A percentile compares a stretch with the other conserved stretches of the same genome.
Conservation (phyloP, 1,140 invertebrate genomes). For the Sarcophaga peregrina region DNA sequence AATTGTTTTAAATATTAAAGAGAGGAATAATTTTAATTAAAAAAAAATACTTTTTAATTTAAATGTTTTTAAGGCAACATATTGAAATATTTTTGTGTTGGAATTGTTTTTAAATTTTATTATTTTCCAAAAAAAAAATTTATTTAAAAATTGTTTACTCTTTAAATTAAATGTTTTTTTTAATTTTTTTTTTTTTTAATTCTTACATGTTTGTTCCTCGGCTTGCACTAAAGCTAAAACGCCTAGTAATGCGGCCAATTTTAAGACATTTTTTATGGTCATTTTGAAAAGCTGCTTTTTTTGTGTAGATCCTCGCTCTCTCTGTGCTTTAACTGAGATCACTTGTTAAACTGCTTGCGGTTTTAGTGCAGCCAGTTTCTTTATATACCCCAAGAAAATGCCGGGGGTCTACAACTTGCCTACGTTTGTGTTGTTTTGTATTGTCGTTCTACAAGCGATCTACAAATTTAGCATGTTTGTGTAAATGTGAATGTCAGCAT, state of each 20-base stretch:
- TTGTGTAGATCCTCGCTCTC: background rate
- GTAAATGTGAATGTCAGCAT: too few relatives aligned
- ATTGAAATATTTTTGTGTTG: too few relatives aligned
- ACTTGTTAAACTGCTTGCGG: conserved; percentile 37
- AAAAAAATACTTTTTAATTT: too few relatives aligned
- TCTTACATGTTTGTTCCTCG: conserved; percentile 47
- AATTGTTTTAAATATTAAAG: too few relatives aligned
- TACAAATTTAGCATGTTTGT: too few relatives aligned
- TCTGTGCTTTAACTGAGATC: background rate
- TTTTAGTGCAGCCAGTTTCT: conserved; percentile 36
- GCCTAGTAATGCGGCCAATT: conserved; percentile 30
- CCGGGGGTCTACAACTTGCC: background rate
- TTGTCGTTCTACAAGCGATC: background rate
- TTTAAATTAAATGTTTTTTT: too few relatives aligned
- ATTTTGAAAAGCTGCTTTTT: conserved; percentile 32
- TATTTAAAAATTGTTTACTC: too few relatives aligned
- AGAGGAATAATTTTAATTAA: too few relatives aligned
- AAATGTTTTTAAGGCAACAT: too few relatives aligned
- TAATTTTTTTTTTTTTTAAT: background rate
- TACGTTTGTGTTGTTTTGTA: background rate
- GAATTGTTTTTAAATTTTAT: too few relatives aligned
- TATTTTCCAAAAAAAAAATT: too few relatives aligned
- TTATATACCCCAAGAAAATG: conserved; percentile 37
- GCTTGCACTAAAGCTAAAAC: conserved; percentile 11
- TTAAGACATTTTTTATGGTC: background rate